Conservation (phyloP, 2,888 invertebrate species). For the Campoletis raptor region DNA sequence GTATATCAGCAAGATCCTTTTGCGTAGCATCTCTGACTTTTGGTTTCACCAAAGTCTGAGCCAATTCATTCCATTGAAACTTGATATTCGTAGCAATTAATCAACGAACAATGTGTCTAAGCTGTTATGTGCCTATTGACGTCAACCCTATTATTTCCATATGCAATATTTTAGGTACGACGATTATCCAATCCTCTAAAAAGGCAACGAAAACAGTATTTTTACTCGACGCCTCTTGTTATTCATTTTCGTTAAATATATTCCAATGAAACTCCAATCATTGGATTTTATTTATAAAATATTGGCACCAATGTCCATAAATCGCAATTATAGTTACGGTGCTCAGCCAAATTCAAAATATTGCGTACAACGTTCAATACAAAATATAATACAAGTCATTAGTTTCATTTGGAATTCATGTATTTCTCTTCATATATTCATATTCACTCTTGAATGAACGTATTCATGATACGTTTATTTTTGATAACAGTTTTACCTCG, state of each 20-base stretch:
- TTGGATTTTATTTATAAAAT: background rate
- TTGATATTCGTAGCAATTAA: constrained; percentile 12
- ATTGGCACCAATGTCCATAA: background rate
- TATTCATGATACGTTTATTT: constrained; percentile 21
- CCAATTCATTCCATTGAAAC: background rate
- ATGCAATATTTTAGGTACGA: background rate
- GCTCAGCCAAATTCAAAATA: too few relatives aligned
- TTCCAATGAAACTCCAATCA: background rate
- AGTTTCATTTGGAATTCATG: constrained; percentile 13
- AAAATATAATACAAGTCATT: background rate
- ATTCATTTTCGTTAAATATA: background rate
- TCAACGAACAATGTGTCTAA: background rate
- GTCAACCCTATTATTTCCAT: background rate
- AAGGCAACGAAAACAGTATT: background rate
- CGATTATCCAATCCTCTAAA: background rate
- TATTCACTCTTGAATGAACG: background rate
- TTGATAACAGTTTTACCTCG: constrained; percentile 4
- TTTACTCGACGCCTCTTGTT: background rate
- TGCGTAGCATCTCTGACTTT: constrained; percentile 8
- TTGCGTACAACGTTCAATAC: background rate
- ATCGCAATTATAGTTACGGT: background rate
- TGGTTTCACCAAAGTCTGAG: background rate
- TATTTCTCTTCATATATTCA: background rate
- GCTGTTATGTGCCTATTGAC: background rate
- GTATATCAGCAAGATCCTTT: background rate